Base-by-base conservation (phyloP, 2,797 vertebrate species). In the Coregonus suidteri region DNA sequence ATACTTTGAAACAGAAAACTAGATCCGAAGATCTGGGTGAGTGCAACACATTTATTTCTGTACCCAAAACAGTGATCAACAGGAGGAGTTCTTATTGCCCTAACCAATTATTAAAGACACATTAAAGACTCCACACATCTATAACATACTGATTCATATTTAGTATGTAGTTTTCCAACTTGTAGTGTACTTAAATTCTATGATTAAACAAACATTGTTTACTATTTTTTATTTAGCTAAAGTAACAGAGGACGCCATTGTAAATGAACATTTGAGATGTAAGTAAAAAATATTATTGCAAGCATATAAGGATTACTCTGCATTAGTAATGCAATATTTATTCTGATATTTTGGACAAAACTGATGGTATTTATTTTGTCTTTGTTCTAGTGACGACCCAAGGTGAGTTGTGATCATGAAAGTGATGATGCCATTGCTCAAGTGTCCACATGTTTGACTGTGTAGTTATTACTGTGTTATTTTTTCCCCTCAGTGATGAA, bases 401-500 rank as follows among this genome's bases (percentile, higher is more conserved):
- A 77, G 66, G 79, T 75, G 35, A 74, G 77, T 75, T n/a, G 52
- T 35, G 66, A 25, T 64, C 59, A 30, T 68, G 3, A 30, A 20
- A n/a, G 62, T 65, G 25, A 65, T 65, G 73, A 41, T 6, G 64
- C 16, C 13, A 51, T 11, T 77, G 20, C 30, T 30, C 75, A 62
- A 4, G 2, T 41, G 31, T 70, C 14, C 31, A 14, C 31, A 47
- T 25, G 37, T 18, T 67, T 64, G 35, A 34, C 52, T 73, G 31
- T 71, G 51, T 52, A 51, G 14, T 71, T 30, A 64, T 71, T 30
- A 64, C 4, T 20, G 14, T 4, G n/a, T 51, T 51, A 25, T 64
- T 25, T 64, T 25, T 30, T 74, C 59, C 73, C 62, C 69, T n/a
- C 72, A 86, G 85, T 86, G 77, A 53, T 83, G 75, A 86, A 79